Evolutionary conservation across 2,113 vertebrate genomes (phyloP), one percentile per base, ranked within the genome.

Genomic region (Scytalopus superciliaris): DNA sequence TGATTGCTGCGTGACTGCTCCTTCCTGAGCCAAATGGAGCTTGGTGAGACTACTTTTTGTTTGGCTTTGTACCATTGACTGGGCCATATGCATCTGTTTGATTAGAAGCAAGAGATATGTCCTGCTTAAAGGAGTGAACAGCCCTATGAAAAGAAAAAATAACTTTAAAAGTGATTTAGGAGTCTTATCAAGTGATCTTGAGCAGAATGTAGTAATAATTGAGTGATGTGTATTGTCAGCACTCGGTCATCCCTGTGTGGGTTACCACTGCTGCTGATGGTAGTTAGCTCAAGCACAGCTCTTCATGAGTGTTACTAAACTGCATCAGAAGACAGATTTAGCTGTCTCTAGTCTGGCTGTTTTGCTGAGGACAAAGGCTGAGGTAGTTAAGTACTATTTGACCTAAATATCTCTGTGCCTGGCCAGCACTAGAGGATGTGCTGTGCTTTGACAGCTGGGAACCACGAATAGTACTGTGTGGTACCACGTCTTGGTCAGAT

Each of bases 361-460:
- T 94, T 85, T 35, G 50, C 64, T 74, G 73, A 87, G 75, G 67
- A 67, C 33, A 30, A 90, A 88, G 73, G 52, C 64, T 40, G 56
- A 74, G 87, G 39, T 77, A 60, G 76, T 70, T 84, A 91, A 90
- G 53, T 76, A 53, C 56, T 42, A 30, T 47, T 56, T 90, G 93
- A 94, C 89, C 83, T 84, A 80, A 39, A 40, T 66, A 73, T 28
- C 57, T 72, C 30, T 56, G 7, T 76, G 75, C 45, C 68, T 90
- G 63, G 75, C 49, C 17, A 3, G 23, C 33, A 18, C 24, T 33
- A 6, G 79, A 72, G 78, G 62, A 47, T 68, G 66, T 92, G 40
- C 84, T 67, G 33, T 81, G 60, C 60, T 94, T 74, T 75, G 78
- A 14, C 22, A 76, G 73, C 91, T 93, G 91, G 55, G 60, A 81